Conservation (phyloP, 1,140 invertebrate species). For the Penaeus indicus region DNA sequence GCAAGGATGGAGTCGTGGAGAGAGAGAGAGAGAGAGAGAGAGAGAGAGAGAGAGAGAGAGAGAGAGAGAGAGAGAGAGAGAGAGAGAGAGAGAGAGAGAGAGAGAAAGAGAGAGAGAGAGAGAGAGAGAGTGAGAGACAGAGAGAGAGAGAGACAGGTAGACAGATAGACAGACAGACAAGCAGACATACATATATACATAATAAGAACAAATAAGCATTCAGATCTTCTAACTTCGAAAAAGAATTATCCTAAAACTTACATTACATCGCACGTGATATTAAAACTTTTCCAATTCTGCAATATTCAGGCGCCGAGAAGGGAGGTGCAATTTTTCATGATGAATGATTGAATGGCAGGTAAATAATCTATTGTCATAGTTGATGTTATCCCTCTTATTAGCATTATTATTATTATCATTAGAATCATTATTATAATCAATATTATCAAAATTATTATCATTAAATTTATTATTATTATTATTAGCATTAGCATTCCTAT, state of each 20-base stretch:
- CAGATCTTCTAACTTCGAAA: neutral
- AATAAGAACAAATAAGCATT: neutral
- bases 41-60: slow-evolving; percentile 21
- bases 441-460: too few species aligned
- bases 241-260: neutral
- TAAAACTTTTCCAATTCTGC: too few species aligned
- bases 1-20: slow-evolving; percentile 1
- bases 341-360: too few species aligned
- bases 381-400: too few species aligned
- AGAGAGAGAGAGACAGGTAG: neutral
- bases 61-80: slow-evolving; percentile 13
- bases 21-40: slow-evolving; percentile 41
- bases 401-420: too few species aligned
- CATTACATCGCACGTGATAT: too few species aligned
- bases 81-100: slow-evolving; percentile 31
- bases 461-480: too few species aligned
- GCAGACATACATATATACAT: neutral
- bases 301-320: too few species aligned
- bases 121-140: neutral
- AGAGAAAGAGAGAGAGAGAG: slow-evolving; percentile 2
- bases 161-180: neutral
- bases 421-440: too few species aligned
- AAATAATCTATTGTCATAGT: too few species aligned
- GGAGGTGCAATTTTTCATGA: too few species aligned
- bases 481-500: too few species aligned